A percentile compares a stretch with the other conserved stretches of the same genome.
Conservation (phyloP, 2,797 vertebrate genomes). For the Erithacus rubecula region DNA sequence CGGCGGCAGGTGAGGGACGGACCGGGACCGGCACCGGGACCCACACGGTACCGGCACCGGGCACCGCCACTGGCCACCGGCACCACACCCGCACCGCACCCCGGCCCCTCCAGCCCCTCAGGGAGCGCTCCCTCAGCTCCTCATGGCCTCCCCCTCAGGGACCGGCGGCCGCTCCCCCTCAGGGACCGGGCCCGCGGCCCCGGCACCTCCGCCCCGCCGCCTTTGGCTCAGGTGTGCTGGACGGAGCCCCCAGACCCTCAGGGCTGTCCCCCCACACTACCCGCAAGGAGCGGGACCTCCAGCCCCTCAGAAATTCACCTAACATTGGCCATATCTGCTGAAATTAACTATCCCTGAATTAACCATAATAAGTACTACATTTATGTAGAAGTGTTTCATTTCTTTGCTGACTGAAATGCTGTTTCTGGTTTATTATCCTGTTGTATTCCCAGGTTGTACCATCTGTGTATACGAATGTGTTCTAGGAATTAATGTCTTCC, state of each 20-base stretch:
- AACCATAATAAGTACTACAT: fast-evolving
- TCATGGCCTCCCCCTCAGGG: not conserved
- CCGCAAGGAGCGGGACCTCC: not conserved
- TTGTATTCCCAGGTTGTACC: not conserved
- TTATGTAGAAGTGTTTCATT: not conserved
- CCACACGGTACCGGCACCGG: not conserved
- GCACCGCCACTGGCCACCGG: no score
- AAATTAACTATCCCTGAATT: not conserved
- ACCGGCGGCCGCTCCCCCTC: fast-evolving
- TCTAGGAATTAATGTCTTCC: not conserved
- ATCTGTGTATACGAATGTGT: not conserved
- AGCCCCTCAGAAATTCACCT: not conserved
- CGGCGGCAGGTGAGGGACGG: not conserved
- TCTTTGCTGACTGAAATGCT: not conserved
- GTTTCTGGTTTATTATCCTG: fast-evolving
- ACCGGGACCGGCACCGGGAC: no score
- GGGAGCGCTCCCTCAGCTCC: no score
- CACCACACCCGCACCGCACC: not conserved
- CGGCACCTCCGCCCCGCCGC: not conserved
- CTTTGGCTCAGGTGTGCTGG: fast-evolving
- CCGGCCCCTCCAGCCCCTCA: not conserved
- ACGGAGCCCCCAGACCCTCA: not conserved
- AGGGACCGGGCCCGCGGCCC: not conserved
- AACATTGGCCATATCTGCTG: not conserved
- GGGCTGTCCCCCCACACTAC: no score